Evolutionary conservation across 2,888 invertebrate species (phyloP).

Genomic region (Zaprionus bogoriensis): DNA sequence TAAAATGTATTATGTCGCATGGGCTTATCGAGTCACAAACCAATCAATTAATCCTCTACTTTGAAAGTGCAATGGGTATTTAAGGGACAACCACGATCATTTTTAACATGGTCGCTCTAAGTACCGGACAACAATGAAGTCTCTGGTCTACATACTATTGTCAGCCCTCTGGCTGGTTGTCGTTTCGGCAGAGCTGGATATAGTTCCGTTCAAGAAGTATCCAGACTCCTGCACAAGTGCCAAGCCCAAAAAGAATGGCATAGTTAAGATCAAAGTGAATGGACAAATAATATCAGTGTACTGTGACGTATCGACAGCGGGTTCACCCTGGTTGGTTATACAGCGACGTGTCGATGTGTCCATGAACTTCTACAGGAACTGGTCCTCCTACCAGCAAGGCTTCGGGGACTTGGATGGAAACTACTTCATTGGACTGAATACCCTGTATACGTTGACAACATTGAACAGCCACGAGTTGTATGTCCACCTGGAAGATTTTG

Average conservation of each 20-base stretch:
- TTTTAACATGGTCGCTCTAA: not conserved
- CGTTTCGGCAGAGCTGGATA: not conserved
- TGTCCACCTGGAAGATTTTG: constrained; percentile 86
- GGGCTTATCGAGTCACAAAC: not conserved
- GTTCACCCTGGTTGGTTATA: constrained; percentile 29
- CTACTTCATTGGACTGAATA: constrained; percentile 88
- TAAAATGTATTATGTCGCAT: too few relatives aligned
- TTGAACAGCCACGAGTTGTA: constrained; percentile 84
- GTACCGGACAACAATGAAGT: constrained; percentile 12
- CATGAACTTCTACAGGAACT: constrained; percentile 30
- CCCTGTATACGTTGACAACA: constrained; percentile 83
- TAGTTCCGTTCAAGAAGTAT: constrained; percentile 4
- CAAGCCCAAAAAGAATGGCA: constrained; percentile 35
- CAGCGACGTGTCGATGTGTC: constrained; percentile 25
- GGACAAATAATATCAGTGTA: constrained; percentile 21
- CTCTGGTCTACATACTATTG: constrained; percentile 7
- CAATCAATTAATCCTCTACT: not conserved
- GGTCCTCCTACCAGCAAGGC: constrained; percentile 19
- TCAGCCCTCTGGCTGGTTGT: constrained; percentile 8
- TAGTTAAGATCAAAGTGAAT: constrained; percentile 25
- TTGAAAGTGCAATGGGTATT: not conserved
- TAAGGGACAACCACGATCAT: not conserved
- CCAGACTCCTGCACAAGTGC: constrained; percentile 27
- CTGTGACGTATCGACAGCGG: constrained; percentile 15
- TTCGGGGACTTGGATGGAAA: constrained; percentile 16